phyloP scores from a whole-genome alignment of 1,140 invertebrate species.

The Tigriopus japonicus region DNA sequence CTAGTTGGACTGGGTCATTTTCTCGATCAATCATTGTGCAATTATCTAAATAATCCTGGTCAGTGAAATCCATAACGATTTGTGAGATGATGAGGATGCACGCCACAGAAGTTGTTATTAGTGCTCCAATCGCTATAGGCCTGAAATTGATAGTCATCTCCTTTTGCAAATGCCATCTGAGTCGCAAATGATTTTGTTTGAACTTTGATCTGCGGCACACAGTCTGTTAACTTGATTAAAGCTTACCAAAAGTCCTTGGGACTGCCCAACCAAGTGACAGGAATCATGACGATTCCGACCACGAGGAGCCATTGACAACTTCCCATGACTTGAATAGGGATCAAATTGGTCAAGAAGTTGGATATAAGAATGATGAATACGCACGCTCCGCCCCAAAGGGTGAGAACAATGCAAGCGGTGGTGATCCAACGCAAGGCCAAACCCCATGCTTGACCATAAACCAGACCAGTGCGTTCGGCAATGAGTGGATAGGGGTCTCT shows the following conservation, averaged over 20 bases:
- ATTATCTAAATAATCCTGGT: not conserved
- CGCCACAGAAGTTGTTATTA: constrained; percentile 34
- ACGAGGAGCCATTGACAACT: constrained; percentile 44
- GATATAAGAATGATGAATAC: constrained; percentile 47
- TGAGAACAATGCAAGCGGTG: constrained; percentile 26
- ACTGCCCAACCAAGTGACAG: constrained; percentile 44
- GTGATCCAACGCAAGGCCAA: constrained; percentile 8
- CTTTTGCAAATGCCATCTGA: no score
- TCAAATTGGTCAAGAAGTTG: constrained; percentile 30
- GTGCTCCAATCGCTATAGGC: constrained; percentile 33
- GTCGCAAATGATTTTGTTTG: no score
- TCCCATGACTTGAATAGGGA: constrained; percentile 21
- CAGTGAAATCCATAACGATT: constrained; percentile 25
- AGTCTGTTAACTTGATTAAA: no score
- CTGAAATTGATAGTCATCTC: constrained; percentile 24
- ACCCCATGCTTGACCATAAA: constrained; percentile 33
- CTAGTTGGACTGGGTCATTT: not conserved
- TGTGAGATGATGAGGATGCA: constrained; percentile 38
- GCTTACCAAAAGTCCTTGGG: constrained; percentile 50
- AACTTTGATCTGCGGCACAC: no score
- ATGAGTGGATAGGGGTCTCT: constrained; percentile 47
- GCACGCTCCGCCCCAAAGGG: constrained; percentile 43
- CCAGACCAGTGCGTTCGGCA: constrained; percentile 35
- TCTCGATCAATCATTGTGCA: not conserved
- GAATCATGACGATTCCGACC: constrained; percentile 37